Evolutionary conservation across 2,888 invertebrate species (phyloP), one percentile per base, ranked within the genome.

Genomic region (Synanthedon vespiformis): DNA sequence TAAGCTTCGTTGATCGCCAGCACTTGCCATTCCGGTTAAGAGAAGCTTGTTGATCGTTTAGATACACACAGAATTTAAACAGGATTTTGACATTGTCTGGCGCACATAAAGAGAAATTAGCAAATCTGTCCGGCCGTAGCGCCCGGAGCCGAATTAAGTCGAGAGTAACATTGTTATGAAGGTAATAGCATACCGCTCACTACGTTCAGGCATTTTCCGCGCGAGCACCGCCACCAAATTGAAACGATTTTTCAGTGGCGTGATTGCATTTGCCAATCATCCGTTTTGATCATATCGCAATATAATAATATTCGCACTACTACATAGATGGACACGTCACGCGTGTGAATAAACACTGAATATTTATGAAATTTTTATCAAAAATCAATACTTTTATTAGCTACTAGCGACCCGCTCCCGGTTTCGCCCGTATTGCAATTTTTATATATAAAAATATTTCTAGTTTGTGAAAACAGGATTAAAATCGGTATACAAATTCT

Each of bases 121-220:
- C 59, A 68, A 75, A 79, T 78, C 73, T 70, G 75, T 67, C 61
- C 64, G 71, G 58, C n/a, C 63, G 60, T 61, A 64, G 60, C 61
- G 79, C 81, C 73, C 66, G 67, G 62, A 80, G 85, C 77, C 60
- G 70, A 82, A 85, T 84, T 82, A 83, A 81, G 80, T 80, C 73
- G 80, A 77, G 76, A 79, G 80, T 84, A 85, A 86, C 76, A 69
- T 73, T 77, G 84, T 85, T 86, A 86, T 73, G 76, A 68, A 70
- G 68, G 72, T 82, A 79, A 83, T 84, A 70, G 77, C 76, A 68
- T 79, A 81, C 76, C 69, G 74, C 63, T 67, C 68, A 73, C 67
- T 74, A 65, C 71, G 72, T 70, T 72, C 72, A 69, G 69, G 67
- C 72, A 77, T 78, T 80, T 80, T 74, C 74, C 72, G 68, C 71